Base-by-base conservation (phyloP, 2,888 invertebrate genomes). In the Conchocele bisecta region DNA sequence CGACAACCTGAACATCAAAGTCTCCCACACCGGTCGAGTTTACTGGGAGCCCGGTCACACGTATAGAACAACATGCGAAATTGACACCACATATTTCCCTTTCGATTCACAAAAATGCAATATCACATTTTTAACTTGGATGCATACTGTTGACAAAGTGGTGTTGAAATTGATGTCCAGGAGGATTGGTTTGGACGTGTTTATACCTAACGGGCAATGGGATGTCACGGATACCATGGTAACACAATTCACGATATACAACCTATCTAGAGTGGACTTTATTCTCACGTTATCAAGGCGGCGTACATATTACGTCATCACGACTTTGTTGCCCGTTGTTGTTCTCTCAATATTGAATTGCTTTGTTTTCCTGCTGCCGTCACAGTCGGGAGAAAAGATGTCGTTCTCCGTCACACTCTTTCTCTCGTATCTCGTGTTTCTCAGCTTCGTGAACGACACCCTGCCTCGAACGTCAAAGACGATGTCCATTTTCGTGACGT, bases 381-480 rank as follows among this genome's bases (percentile, higher is more conserved):
- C 29, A n/a, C 51, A 60, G 13, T 33, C 60, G 9, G 70, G 70
- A 15, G 70, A 71, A 44, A 71, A 65, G 35, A 65, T 65, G 29
- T 39, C 50, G 1, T 71, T 56, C 46, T 51, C 59, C 4, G 46
- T 66, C n/a, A 66, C 66, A 5, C 46, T 71, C 3, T 66, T 71
- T 6, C 39, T 66, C 4, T 60, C 71, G 29, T 71, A 61, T 54
- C 60, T 60, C 11, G 71, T 71, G 3, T 58, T 65, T 24, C 22
- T 71, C 4, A 58, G 64, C 11, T 64, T 65, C 17, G 42, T 59
- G 11, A 66, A 31, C 15, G 42, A 42, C 17, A 35, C 31, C 20
- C 60, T 71, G 15, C 71, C 71, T 5, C 50, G 42, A 15, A 71
- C 51, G 11, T 71, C 71, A 4, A 61, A 60, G 22, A 28, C 20